phyloP scores from a whole-genome alignment of 35 echinoderm and acorn worm species.

The Ophiothrix spiculata region DNA sequence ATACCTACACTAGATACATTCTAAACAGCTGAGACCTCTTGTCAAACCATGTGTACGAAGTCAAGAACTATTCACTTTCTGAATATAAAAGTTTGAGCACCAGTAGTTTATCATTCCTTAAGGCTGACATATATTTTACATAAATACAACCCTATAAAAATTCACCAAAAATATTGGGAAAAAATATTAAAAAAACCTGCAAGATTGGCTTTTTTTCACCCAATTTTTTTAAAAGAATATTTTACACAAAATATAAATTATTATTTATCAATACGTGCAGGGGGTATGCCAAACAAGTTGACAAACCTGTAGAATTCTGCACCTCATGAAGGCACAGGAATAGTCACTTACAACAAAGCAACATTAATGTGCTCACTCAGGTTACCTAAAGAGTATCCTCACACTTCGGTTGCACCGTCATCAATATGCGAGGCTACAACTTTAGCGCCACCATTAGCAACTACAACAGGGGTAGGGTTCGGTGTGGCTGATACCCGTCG shows the following conservation, averaged over 20 bases:
- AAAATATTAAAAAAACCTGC: neutral
- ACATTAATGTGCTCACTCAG: neutral
- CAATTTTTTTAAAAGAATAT: neutral
- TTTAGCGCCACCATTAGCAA: constrained; percentile 60
- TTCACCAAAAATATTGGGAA: neutral
- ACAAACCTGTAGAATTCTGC: neutral
- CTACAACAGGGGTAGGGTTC: constrained; percentile 13
- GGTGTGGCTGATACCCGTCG: constrained; percentile 5
- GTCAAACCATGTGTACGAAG: constrained; percentile 10
- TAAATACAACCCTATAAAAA: neutral
- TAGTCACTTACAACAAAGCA: neutral
- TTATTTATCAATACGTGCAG: constrained; percentile 5
- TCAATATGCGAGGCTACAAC: constrained; percentile 65
- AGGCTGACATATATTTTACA: neutral
- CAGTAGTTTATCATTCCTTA: neutral
- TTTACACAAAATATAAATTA: constrained; percentile 14
- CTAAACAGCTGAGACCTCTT: neutral
- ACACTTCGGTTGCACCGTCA: constrained; percentile 89
- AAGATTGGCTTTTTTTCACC: constrained; percentile 1
- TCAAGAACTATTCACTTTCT: neutral
- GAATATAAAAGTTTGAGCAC: neutral
- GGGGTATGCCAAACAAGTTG: neutral
- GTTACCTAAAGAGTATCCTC: constrained; percentile 1
- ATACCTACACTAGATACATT: neutral
- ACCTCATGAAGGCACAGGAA: neutral